Conservation (phyloP, 2,888 invertebrate genomes). For the Philereme transversata region DNA sequence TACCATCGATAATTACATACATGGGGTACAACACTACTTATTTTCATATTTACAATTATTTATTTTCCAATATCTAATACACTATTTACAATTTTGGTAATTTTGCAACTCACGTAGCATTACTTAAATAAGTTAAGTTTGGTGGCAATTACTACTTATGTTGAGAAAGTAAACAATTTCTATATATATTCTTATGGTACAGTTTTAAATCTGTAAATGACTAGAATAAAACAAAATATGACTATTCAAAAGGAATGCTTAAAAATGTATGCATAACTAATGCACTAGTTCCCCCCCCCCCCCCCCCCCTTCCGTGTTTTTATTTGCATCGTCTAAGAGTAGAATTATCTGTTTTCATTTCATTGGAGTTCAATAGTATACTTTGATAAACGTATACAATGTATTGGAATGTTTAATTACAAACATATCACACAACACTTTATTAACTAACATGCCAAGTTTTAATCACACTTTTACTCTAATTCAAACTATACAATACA, state of each 20-base stretch:
- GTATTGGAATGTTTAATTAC: constrained; percentile 67
- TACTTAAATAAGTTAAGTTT: too few relatives aligned
- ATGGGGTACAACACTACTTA: constrained; percentile 66
- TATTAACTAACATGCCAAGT: constrained; percentile 32
- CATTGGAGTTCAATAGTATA: constrained; percentile 51
- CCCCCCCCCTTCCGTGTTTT: constrained; percentile 1
- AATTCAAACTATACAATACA: constrained; percentile 49
- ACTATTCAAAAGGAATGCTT: constrained; percentile 9
- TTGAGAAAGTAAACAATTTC: neutral
- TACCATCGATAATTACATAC: constrained; percentile 57
- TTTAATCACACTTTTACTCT: constrained; percentile 42
- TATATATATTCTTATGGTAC: neutral
- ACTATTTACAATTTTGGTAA: constrained; percentile 57
- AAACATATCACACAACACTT: constrained; percentile 65
- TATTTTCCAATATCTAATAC: constrained; percentile 51
- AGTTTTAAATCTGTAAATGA: constrained; percentile 7
- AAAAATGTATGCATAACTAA: constrained; percentile 1
- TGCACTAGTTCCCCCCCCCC: constrained; percentile 9
- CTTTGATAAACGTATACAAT: constrained; percentile 70
- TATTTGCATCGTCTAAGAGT: constrained; percentile 6
- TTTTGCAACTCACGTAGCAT: constrained; percentile 37
- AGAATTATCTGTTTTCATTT: constrained; percentile 26
- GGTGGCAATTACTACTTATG: too few relatives aligned
- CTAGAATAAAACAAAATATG: constrained; percentile 13
- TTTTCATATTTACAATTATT: constrained; percentile 63